Evolutionary conservation across 1,140 invertebrate species (phyloP), one percentile per base, ranked within the genome.

Genomic region (Penaeus indicus): DNA sequence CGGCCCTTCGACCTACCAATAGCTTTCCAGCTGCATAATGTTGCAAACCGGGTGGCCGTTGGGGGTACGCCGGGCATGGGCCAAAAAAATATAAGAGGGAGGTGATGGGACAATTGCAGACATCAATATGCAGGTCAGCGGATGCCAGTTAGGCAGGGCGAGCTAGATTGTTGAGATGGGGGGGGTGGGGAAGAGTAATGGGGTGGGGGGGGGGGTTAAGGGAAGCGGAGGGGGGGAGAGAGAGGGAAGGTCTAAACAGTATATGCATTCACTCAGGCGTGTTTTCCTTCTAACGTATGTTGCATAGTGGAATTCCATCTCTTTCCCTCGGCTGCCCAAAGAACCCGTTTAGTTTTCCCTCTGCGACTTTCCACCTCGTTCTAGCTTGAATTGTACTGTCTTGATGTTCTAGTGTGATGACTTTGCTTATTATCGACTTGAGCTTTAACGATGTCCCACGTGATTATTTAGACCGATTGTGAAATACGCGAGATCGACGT

Each of bases 71-170:
- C 54, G 67, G 64, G 32, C 25, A 19, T 21, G 79, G 63, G n/a
- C 27, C 64, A 89, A 85, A 89, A 85, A 89, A 67, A 60, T 42
- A 21, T n/a, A 42, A 67, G 42, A 82, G 61, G 38, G 27, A 85
- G 64, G 54, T 86, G 84, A 85, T 85, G 83, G 84, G 78, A 89
- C 84, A 89, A 85, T 85, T 89, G 84, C 67, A 89, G 77, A 89
- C 84, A 89, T 89, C 83, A 85, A 89, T 89, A 89, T 89, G 84
- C 84, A 89, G 83, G 84, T 89, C 83, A 85, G 67, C 77, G 47
- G 83, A 63, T 85, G 67, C 54, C 54, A 54, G 54, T 54, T 54
- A 54, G 54, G 54, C 54, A 54, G 54, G 54, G 54, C 60, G 67
- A 67, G 25, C 47, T 38, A 60, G 54, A 67, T 77, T 62, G 42